Conservation (phyloP, 2,797 vertebrate genomes). For the Rhincodon typus region DNA sequence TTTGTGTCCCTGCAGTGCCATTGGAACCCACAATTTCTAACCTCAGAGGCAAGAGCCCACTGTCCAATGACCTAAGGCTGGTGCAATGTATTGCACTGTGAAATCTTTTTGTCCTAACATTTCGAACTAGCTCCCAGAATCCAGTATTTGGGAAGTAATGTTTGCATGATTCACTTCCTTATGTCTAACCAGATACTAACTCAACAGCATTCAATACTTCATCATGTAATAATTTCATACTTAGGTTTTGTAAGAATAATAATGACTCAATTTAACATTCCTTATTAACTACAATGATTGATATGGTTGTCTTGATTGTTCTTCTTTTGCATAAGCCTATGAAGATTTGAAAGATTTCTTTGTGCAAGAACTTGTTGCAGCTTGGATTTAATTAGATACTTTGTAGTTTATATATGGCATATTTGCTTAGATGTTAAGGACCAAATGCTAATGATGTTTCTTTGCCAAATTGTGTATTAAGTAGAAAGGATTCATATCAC, state of each 20-base stretch:
- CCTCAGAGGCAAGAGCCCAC: not conserved
- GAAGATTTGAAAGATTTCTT: not conserved
- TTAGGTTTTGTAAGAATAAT: not conserved
- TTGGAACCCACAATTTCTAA: not conserved
- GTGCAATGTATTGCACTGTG: not conserved
- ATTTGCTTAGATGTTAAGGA: not conserved
- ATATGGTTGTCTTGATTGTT: not conserved
- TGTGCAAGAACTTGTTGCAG: not conserved
- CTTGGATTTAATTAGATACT: not conserved
- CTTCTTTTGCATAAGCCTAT: not conserved
- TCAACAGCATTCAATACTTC: not conserved
- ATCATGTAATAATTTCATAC: not conserved
- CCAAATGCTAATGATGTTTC: not conserved
- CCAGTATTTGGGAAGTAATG: not conserved
- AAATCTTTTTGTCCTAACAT: not conserved
- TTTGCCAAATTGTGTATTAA: not conserved
- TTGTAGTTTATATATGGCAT: not conserved
- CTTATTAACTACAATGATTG: conserved; percentile 1
- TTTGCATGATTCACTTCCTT: not conserved
- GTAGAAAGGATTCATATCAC: not conserved
- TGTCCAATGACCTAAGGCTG: not conserved
- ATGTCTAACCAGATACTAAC: not conserved
- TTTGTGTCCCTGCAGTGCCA: not conserved
- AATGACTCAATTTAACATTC: not conserved
- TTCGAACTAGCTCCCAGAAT: not conserved